Conservation (phyloP, 2,797 vertebrate species). For the Chanos chanos region DNA sequence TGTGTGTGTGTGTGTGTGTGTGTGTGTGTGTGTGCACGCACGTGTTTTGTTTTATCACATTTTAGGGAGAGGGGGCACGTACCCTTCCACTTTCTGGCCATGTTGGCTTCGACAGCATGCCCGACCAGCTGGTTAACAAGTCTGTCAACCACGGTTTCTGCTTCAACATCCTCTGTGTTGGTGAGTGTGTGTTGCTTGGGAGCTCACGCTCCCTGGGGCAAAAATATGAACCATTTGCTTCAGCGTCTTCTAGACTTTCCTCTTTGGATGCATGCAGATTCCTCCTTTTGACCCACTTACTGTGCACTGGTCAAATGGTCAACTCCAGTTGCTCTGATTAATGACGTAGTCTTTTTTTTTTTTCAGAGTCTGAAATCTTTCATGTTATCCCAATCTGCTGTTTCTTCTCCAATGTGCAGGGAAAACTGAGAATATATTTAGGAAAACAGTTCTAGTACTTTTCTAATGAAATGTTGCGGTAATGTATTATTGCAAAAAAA, state of each 20-base stretch:
- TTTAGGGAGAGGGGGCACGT: conserved; percentile 90
- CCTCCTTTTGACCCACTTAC: conserved; percentile 32
- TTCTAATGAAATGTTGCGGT: no score
- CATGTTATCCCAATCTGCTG: no score
- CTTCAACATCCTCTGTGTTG: conserved; percentile 99
- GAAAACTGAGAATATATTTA: no score
- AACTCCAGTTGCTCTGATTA: conserved; percentile 14
- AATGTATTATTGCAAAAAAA: no score
- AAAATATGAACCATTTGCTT: conserved; percentile 39
- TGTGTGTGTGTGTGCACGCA: conserved; percentile 23
- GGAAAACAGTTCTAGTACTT: no score
- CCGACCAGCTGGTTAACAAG: conserved; percentile 99
- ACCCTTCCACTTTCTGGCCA: conserved; percentile 90
- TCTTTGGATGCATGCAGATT: conserved; percentile 31
- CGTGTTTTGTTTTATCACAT: conserved; percentile 29
- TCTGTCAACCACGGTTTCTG: conserved; percentile 97
- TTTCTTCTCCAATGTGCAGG: no score
- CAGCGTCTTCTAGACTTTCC: conserved; percentile 42
- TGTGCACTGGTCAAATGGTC: conserved; percentile 20
- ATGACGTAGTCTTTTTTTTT: not conserved
- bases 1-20: no score
- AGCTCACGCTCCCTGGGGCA: conserved; percentile 28
- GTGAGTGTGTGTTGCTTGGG: conserved; percentile 78
- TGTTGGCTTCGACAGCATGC: conserved; percentile 99
- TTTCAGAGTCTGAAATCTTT: no score